Evolutionary conservation across 2,113 vertebrate genomes (phyloP).

Genomic region (Carlito syrichta): DNA sequence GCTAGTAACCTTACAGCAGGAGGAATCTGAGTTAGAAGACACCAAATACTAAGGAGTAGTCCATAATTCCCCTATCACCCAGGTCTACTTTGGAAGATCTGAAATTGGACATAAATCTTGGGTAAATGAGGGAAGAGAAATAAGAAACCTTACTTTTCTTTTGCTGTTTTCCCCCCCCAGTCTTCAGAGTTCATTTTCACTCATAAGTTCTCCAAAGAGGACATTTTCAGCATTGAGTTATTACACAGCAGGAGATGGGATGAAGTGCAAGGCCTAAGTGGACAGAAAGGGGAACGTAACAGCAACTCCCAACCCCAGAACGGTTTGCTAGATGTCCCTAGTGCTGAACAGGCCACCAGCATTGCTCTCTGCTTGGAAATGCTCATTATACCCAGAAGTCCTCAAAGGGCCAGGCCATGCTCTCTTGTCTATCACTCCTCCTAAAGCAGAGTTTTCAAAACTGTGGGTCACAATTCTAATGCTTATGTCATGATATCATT

Average conservation of each 20-base stretch:
- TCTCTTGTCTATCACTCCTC: not conserved
- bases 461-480: not conserved
- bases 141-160: not conserved
- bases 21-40: not conserved
- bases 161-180: rapidly evolving
- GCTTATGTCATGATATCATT: not conserved
- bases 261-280: not conserved
- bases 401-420: rapidly evolving
- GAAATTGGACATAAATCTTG: not conserved
- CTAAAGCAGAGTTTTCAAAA: not conserved
- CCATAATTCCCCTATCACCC: not conserved
- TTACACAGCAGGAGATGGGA: not conserved
- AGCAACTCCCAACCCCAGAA: not conserved
- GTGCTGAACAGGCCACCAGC: not conserved
- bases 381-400: not conserved
- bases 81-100: not conserved
- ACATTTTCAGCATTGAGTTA: not conserved
- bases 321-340: not conserved
- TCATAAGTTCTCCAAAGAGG: not conserved
- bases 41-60: not conserved
- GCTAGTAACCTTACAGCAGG: not conserved
- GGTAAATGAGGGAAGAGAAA: not conserved
- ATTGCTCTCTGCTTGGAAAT: not conserved
- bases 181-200: not conserved
- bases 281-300: not conserved